Conservation (phyloP, 2,888 invertebrate genomes). For the Buathra laborator region DNA sequence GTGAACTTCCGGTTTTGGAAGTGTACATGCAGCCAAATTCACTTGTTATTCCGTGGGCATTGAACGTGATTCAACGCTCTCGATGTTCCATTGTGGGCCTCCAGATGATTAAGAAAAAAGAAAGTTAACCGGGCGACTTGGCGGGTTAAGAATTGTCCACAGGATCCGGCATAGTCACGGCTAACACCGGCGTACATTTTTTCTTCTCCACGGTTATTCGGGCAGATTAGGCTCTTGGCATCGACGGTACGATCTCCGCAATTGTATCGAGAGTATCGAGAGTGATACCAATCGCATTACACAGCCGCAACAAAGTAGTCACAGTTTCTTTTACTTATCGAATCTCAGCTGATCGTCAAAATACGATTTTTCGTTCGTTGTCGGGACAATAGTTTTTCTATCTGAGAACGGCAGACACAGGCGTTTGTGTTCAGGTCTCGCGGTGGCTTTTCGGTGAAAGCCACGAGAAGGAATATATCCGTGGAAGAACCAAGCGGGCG, state of each 20-base stretch:
- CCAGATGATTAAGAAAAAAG: slow-evolving; percentile 81
- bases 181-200: background rate
- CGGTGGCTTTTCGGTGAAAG: slow-evolving; percentile 81
- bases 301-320: background rate
- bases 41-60: slow-evolving; percentile 63
- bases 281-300: background rate
- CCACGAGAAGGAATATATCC: slow-evolving; percentile 55
- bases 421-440: slow-evolving; percentile 26
- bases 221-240: background rate
- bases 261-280: background rate
- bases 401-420: slow-evolving; percentile 1
- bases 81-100: slow-evolving; percentile 62
- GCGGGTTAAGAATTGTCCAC: slow-evolving; percentile 59
- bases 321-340: background rate
- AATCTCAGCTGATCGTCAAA: background rate
- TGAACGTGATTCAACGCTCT: slow-evolving; percentile 77
- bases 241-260: background rate
- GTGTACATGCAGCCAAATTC: slow-evolving; percentile 48
- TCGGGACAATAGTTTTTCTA: slow-evolving; percentile 56
- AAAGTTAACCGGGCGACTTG: slow-evolving; percentile 72
- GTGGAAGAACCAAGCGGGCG: slow-evolving; percentile 50
- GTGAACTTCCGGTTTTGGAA: slow-evolving; percentile 53
- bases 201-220: background rate
- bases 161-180: slow-evolving; percentile 33
- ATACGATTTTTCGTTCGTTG: background rate